Evolutionary conservation across 1,140 invertebrate species (phyloP), one percentile per base, ranked within the genome.

Genomic region (Zaprionus inermis): DNA sequence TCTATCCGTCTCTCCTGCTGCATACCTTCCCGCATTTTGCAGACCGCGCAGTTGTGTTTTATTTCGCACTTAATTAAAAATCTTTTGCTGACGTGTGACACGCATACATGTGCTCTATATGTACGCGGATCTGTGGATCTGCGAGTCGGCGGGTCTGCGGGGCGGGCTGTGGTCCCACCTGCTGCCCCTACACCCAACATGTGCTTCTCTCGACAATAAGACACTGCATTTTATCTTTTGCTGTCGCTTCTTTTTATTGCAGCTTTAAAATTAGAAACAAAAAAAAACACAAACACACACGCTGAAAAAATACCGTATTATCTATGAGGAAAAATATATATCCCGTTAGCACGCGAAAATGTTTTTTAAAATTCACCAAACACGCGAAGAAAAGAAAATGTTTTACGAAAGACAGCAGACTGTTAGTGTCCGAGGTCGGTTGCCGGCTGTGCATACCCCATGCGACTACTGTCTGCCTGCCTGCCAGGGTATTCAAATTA

Each of bases 51-150:
- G 22, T 36, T 61, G 69, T 63, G 63, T 76, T 79, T 77, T 79
- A 73, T 69, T 85, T 85, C 71, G 59, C 81, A 81, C 81, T 84
- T 85, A 81, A 85, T 81, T 86, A 81, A 78, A 72, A 78, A 86
- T 69, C 65, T 74, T 72, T 34, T 36, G 78, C 78, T 85, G 78
- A 72, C 82, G 82, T 85, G 82, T 72, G 58, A 72, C 81, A 85
- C 81, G 82, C 82, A n/a, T 20, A 11, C 20, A 4, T 20, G 4
- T 34, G 10, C 5, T 18, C 6, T 18, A 14, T 12, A 7, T 56
- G 5, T 32, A 9, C 18, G 9, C 12, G 18, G 0, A 49, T 22
- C 11, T 22, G 7, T 49, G 6, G n/a, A 12, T 22, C 18, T 24
- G n/a, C n/a, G n/a, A n/a, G n/a, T n/a, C n/a, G n/a, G n/a, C 18